These are phyloP conservation scores for Epinotia ramella DNA, from an alignment of 2,888 invertebrate genomes.

Conservation along the genomic window DNA sequence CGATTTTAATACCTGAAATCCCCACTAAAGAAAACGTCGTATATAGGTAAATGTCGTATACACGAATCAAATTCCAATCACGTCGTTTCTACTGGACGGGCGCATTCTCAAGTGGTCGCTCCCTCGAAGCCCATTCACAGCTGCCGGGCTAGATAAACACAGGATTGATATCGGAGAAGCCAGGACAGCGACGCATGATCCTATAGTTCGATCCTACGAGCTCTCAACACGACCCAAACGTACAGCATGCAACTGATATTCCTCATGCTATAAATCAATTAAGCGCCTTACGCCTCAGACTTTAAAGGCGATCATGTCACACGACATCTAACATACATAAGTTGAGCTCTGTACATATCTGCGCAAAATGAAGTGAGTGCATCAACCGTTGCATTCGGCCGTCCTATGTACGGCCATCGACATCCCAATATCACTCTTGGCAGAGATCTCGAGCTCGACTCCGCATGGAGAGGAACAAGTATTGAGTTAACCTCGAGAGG, in stretches of 20 bases:
- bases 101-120: conserved; percentile 13
- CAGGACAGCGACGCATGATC: conserved; percentile 29
- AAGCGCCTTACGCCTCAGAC: background rate
- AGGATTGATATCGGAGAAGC: conserved; percentile 36
- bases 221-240: conserved; percentile 21
- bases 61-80: background rate
- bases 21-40: background rate
- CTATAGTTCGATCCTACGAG: conserved; percentile 29
- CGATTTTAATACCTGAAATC: background rate
- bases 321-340: background rate
- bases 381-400: conserved; percentile 47
- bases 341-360: conserved; percentile 20
- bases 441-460: conserved; percentile 73
- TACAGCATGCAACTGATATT: conserved; percentile 1
- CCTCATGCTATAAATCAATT: background rate
- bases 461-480: conserved; percentile 72
- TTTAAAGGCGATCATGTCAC: background rate
- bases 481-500: conserved; percentile 72
- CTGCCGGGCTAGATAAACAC: conserved; percentile 42
- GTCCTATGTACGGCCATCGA: conserved; percentile 65
- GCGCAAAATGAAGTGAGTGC: conserved; percentile 53
- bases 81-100: conserved; percentile 4
- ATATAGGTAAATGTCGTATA: background rate
- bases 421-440: conserved; percentile 71
- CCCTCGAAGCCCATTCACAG: conserved; percentile 27